A percentile compares a stretch with the other conserved stretches of the same genome.
Conservation (phyloP, 2,888 invertebrate genomes). For the Chymomyza amoena region DNA sequence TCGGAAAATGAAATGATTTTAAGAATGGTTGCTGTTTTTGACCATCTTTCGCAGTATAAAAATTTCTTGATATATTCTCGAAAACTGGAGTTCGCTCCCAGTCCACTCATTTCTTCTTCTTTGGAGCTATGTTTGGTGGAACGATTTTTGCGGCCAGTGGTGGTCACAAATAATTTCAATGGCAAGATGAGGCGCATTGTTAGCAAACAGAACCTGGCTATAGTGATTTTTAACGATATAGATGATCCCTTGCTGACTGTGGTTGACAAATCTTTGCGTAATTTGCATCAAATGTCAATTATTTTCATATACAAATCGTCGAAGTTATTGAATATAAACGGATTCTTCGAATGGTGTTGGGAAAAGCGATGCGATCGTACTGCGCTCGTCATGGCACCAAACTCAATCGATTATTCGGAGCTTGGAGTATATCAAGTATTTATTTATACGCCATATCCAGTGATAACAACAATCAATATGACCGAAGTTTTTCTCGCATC, state of each 20-base stretch:
- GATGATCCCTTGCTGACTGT: constrained; percentile 10
- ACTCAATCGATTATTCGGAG: neutral
- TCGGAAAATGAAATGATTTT: neutral
- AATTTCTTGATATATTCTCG: constrained; percentile 3
- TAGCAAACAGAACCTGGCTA: neutral
- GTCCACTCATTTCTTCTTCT: neutral
- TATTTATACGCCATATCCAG: neutral
- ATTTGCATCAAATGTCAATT: neutral
- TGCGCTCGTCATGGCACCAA: neutral
- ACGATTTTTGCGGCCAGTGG: neutral
- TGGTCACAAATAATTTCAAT: neutral
- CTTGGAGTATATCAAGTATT: neutral
- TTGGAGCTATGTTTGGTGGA: constrained; percentile 15
- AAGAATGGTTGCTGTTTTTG: neutral
- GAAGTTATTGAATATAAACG: neutral
- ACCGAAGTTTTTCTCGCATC: neutral
- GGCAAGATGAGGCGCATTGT: neutral
- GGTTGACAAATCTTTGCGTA: neutral
- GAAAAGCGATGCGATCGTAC: neutral
- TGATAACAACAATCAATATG: neutral
- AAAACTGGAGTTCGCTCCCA: neutral
- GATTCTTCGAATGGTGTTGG: constrained; percentile 15
- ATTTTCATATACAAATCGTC: constrained; percentile 7
- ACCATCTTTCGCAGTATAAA: accelerated
- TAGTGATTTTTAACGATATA: constrained; percentile 15